Conservation (phyloP, 2,888 invertebrate species). For the Onthophagus sagittarius region DNA sequence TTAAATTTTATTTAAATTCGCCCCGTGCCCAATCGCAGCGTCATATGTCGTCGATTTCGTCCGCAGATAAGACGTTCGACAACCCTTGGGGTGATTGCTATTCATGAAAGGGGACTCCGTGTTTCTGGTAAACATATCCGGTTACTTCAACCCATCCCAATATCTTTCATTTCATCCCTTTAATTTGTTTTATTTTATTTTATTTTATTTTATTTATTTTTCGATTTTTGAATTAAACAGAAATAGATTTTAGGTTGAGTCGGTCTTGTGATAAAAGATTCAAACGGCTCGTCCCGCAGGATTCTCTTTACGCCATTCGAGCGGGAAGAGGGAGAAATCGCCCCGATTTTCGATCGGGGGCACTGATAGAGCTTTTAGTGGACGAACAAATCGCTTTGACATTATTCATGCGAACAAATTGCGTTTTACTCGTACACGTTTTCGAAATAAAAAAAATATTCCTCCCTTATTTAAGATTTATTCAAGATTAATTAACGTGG, state of each 20-base stretch:
- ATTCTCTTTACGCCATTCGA: constrained; percentile 1
- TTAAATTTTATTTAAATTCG: constrained; percentile 13
- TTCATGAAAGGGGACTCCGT: constrained; percentile 39
- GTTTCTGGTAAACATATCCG: constrained; percentile 38
- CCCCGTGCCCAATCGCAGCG: constrained; percentile 2
- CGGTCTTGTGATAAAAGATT: constrained; percentile 15
- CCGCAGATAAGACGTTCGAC: constrained; percentile 30
- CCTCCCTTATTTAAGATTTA: too few species aligned
- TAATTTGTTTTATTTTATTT: not conserved
- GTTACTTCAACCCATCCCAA: constrained; percentile 27
- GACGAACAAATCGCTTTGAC: constrained; percentile 47
- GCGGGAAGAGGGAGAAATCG: constrained; percentile 33
- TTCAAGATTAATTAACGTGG: not conserved
- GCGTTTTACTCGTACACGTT: constrained; percentile 22
- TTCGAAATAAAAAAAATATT: not conserved
- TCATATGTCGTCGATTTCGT: constrained; percentile 16
- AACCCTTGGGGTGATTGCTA: constrained; percentile 32
- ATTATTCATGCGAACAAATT: constrained; percentile 48
- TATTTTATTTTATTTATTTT: not conserved
- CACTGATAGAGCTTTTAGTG: constrained; percentile 48
- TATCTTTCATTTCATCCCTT: not conserved
- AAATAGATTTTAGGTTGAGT: too few species aligned
- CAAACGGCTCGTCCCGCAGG: constrained; percentile 2
- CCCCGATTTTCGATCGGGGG: constrained; percentile 37
- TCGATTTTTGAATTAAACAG: too few species aligned